A percentile compares a stretch with the other conserved stretches of the same genome.
phyloP scores from a whole-genome alignment of 2,113 vertebrate genomes.

The Xiphorhynchus elegans region DNA sequence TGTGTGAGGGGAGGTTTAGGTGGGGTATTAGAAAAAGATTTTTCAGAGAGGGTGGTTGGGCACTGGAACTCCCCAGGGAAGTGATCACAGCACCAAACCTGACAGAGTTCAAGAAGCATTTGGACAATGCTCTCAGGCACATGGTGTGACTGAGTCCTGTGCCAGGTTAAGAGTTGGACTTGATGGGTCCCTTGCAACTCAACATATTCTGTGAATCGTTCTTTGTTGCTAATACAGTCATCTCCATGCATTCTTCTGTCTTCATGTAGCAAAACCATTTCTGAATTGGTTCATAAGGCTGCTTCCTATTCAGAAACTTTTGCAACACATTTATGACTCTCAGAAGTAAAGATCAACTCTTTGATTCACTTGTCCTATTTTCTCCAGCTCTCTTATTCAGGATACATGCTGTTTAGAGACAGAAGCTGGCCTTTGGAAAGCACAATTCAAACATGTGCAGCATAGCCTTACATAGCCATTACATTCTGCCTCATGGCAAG shows the following conservation, averaged over 20 bases:
- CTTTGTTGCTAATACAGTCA: background rate
- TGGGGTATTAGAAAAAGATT: background rate
- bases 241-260: background rate
- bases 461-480: background rate
- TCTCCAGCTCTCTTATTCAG: background rate
- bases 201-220: background rate
- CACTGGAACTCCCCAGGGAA: background rate
- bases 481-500: background rate
- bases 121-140: background rate
- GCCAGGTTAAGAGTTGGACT: background rate
- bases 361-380: background rate
- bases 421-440: background rate
- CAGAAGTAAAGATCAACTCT: background rate
- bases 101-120: background rate
- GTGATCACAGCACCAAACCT: background rate
- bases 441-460: background rate
- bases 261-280: background rate
- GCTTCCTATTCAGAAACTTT: background rate
- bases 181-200: background rate
- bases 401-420: background rate
- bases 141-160: background rate
- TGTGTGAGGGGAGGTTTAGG: background rate
- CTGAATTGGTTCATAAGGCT: background rate
- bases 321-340: background rate
- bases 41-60: background rate